Evolutionary conservation across 1,140 invertebrate genomes (phyloP).

Genomic region (Parasteatoda tepidariorum): DNA sequence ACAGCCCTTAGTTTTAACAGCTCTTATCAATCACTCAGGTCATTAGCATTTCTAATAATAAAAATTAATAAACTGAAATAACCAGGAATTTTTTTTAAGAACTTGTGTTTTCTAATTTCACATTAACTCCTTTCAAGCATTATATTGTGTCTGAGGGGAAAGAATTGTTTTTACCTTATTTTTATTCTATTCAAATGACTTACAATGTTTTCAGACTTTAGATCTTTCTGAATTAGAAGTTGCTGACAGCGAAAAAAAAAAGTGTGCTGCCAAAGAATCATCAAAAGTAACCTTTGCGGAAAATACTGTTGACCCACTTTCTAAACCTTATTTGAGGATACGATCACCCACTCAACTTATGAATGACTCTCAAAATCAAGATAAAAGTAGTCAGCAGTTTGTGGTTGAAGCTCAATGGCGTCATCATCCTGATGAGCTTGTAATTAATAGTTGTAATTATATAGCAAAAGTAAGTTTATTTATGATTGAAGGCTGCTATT

Average conservation of each 20-base stretch:
- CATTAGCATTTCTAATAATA: no score
- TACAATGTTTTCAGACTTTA: constrained; percentile 34
- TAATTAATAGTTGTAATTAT: constrained; percentile 90
- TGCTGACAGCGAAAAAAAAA: constrained; percentile 13
- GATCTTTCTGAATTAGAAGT: constrained; percentile 51
- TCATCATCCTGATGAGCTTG: constrained; percentile 86
- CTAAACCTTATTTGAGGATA: constrained; percentile 73
- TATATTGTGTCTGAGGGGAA: no score
- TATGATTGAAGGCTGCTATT: neutral
- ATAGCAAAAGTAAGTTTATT: constrained; percentile 81
- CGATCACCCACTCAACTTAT: constrained; percentile 85
- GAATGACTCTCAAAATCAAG: constrained; percentile 73
- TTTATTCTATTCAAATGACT: no score
- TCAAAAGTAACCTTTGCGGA: neutral
- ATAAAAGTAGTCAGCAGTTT: constrained; percentile 70
- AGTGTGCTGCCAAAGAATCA: neutral
- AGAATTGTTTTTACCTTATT: no score
- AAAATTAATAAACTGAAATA: no score
- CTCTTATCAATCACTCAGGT: no score
- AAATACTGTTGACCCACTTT: neutral
- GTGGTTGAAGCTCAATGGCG: constrained; percentile 84
- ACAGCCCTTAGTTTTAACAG: no score
- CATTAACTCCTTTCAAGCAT: no score
- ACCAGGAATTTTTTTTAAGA: no score
- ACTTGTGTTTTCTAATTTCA: no score